These are phyloP conservation scores for Vannuccia rotundouncinata DNA, from an alignment of 2,888 invertebrate species.

Conservation along the genomic window DNA sequence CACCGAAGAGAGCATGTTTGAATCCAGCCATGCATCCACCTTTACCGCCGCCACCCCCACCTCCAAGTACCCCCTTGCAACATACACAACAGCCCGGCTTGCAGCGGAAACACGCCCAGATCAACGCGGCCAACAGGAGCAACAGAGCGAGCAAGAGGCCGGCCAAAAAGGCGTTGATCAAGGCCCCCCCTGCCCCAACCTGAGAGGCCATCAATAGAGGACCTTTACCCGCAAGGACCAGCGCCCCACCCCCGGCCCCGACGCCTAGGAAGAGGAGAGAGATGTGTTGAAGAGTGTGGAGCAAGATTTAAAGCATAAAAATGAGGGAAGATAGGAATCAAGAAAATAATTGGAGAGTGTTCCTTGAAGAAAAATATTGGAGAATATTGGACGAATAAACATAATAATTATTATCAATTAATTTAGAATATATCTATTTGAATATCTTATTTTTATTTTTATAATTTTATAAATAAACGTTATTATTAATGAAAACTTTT, in stretches of 20 bases:
- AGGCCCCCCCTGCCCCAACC: slow-evolving; percentile 34
- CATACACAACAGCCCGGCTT: slow-evolving; percentile 47
- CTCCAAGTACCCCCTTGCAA: slow-evolving; percentile 39
- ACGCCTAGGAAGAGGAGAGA: slow-evolving; percentile 6
- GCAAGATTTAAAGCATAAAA: no score
- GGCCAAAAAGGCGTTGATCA: slow-evolving; percentile 20
- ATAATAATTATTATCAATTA: no score
- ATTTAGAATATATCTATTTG: no score
- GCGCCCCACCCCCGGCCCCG: slow-evolving; percentile 29
- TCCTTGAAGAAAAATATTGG: no score
- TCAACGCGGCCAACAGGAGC: slow-evolving; percentile 43
- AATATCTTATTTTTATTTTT: no score
- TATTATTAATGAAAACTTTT: no score
- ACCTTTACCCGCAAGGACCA: slow-evolving; percentile 32
- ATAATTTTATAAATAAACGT: no score
- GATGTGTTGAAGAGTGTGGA: background rate
- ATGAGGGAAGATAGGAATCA: no score
- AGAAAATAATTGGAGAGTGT: no score
- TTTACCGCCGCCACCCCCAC: slow-evolving; percentile 42
- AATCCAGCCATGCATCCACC: slow-evolving; percentile 17
- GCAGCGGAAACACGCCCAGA: slow-evolving; percentile 50
- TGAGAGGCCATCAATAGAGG: slow-evolving; percentile 25
- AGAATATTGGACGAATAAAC: no score
- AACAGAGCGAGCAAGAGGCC: slow-evolving; percentile 44
- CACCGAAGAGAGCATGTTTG: slow-evolving; percentile 1